Evolutionary conservation across 2,113 vertebrate genomes (phyloP).

Genomic region (Murina feae): DNA sequence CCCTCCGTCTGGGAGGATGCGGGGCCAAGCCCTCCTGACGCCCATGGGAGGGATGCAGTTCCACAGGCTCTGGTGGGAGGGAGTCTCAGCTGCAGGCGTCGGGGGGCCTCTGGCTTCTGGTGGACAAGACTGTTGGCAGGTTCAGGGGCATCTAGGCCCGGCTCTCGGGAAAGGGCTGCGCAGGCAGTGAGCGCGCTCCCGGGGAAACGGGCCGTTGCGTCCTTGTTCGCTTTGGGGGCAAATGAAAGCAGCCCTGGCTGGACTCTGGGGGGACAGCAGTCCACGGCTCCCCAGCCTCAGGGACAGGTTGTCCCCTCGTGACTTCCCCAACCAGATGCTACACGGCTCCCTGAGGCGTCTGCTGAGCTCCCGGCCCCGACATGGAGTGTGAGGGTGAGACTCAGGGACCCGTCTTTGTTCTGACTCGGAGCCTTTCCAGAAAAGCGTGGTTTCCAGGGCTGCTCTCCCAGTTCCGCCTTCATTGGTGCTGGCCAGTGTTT

Average conservation of each 20-base stretch:
- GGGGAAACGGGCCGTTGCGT: slow-evolving; percentile 70
- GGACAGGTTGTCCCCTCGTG: slow-evolving; percentile 63
- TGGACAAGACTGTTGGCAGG: neutral
- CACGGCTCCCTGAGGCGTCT: neutral
- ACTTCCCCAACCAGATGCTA: slow-evolving; percentile 71
- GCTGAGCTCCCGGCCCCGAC: too few species aligned
- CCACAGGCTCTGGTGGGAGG: fast-evolving
- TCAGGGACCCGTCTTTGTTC: neutral
- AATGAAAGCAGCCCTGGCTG: slow-evolving; percentile 76
- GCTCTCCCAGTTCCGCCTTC: neutral
- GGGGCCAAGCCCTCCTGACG: too few species aligned
- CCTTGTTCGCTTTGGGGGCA: slow-evolving; percentile 77
- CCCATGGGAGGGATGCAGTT: neutral
- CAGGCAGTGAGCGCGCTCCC: neutral
- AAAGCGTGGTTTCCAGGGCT: neutral
- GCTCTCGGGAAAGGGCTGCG: neutral
- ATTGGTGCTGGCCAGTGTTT: neutral
- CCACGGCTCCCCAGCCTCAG: slow-evolving; percentile 73
- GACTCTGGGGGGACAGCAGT: slow-evolving; percentile 73
- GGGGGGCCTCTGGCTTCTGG: neutral
- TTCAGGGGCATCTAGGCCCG: neutral
- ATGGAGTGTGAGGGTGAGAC: too few species aligned
- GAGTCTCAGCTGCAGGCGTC: neutral
- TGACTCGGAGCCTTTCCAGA: neutral
- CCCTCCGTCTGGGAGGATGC: neutral